phyloP scores from a whole-genome alignment of 1,140 invertebrate genomes.

The Orius laevigatus region DNA sequence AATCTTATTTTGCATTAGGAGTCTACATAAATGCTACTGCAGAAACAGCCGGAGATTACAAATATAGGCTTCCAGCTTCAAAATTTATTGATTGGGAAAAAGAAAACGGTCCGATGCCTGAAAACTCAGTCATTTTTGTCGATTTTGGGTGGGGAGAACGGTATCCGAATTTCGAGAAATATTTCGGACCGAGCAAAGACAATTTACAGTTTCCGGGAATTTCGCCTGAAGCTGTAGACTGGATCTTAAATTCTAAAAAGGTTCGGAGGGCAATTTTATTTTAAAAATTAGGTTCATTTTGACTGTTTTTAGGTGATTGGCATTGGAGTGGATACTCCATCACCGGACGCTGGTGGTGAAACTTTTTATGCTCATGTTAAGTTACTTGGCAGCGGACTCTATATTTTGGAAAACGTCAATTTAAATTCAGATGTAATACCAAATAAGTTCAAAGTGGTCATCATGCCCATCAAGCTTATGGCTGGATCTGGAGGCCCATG shows the following conservation, averaged over 20 bases:
- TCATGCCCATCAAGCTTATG: conserved; percentile 37
- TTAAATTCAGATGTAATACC: conserved; percentile 17
- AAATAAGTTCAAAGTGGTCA: conserved; percentile 31
- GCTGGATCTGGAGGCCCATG: conserved; percentile 36
- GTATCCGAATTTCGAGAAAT: conserved; percentile 14
- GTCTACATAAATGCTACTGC: conserved; percentile 5
- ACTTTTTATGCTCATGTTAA: conserved; percentile 29
- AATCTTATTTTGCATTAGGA: neutral
- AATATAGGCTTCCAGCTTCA: conserved; percentile 1
- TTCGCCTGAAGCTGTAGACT: conserved; percentile 32
- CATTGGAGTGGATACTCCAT: conserved; percentile 43
- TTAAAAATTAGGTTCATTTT: neutral
- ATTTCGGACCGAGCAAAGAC: conserved; percentile 6
- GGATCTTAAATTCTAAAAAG: conserved; percentile 35
- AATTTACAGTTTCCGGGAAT: conserved; percentile 26
- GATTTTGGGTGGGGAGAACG: conserved; percentile 22
- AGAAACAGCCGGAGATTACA: conserved; percentile 3
- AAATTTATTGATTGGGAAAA: conserved; percentile 26
- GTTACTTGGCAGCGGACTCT: conserved; percentile 33
- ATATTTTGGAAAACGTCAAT: conserved; percentile 40
- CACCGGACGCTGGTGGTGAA: conserved; percentile 33
- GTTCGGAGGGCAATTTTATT: conserved; percentile 8
- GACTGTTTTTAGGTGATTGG: conserved; percentile 30
- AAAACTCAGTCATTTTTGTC: conserved; percentile 25
- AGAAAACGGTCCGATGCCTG: conserved; percentile 28